Percentiles rank a stretch among this genome's conserved stretches.
phyloP scores from a whole-genome alignment of 92 coral and sea anemone species.

The Pocillopora meandrina region DNA sequence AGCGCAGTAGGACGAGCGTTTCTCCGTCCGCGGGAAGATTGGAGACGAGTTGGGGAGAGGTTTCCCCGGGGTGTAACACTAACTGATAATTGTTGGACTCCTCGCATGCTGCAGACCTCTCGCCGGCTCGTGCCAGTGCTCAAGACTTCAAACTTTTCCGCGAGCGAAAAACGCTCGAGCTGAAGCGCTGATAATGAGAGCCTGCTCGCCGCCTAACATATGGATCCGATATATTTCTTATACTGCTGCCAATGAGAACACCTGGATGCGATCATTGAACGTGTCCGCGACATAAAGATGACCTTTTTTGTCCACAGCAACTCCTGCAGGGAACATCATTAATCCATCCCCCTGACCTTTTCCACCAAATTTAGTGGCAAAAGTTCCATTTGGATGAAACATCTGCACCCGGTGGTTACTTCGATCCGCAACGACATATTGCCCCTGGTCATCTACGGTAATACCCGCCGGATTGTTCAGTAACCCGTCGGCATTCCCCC shows the following conservation, averaged over 20 bases:
- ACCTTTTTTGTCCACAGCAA: conserved; percentile 72
- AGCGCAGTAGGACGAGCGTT: too few species aligned
- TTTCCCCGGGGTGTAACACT: too few species aligned
- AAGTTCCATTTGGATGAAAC: conserved; percentile 75
- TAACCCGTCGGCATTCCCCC: conserved; percentile 74
- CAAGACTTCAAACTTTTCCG: too few species aligned
- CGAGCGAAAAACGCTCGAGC: too few species aligned
- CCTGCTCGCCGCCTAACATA: too few species aligned
- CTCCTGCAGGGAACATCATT: conserved; percentile 82
- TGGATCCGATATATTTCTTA: background rate
- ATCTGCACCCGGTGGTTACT: conserved; percentile 87
- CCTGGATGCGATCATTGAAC: conserved; percentile 74
- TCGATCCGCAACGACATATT: conserved; percentile 75
- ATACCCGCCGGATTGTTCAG: conserved; percentile 86
- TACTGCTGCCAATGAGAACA: conserved; percentile 78
- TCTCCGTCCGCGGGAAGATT: too few species aligned
- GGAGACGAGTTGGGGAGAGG: too few species aligned
- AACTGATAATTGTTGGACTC: too few species aligned
- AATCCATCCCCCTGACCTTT: conserved; percentile 78
- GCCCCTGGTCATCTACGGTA: conserved; percentile 77
- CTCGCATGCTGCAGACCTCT: too few species aligned
- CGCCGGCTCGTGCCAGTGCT: too few species aligned
- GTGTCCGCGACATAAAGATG: conserved; percentile 85
- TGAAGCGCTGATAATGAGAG: too few species aligned
- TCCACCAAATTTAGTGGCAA: conserved; percentile 80